These are phyloP conservation scores for Heteromurus nitidus DNA, from an alignment of 2,888 invertebrate genomes.

Conservation along the genomic window DNA sequence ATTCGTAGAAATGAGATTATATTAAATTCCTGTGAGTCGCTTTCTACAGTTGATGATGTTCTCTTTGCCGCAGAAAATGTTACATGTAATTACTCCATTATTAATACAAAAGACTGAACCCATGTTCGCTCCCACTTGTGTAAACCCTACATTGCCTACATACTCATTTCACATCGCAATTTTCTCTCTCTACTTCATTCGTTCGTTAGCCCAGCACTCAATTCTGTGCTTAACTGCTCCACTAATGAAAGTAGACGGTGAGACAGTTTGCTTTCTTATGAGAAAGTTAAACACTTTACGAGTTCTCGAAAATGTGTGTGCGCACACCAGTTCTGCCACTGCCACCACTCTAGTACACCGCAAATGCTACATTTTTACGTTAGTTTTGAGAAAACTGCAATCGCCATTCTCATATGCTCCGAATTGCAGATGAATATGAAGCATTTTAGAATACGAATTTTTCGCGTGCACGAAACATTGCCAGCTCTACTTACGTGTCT, in stretches of 20 bases:
- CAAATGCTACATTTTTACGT: no score
- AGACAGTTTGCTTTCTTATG: slow-evolving; percentile 49
- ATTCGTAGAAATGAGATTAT: no score
- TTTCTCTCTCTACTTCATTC: slow-evolving; percentile 13
- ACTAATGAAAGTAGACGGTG: slow-evolving; percentile 53
- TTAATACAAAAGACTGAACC: slow-evolving; percentile 35
- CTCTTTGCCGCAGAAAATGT: not conserved
- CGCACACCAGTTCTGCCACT: no score
- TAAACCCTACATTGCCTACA: no score
- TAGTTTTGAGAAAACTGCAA: no score
- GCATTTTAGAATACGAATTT: no score
- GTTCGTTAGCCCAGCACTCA: not conserved
- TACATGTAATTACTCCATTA: slow-evolving; percentile 54
- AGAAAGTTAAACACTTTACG: slow-evolving; percentile 54
- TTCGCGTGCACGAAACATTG: no score
- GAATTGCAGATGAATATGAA: no score
- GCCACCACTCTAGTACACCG: no score
- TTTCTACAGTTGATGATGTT: slow-evolving; percentile 12
- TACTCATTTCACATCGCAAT: not conserved
- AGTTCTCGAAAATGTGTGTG: no score
- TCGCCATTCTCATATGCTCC: no score
- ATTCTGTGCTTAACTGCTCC: slow-evolving; percentile 23
- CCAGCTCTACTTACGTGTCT: no score
- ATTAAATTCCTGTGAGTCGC: not conserved
- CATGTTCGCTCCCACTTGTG: not conserved